phyloP scores from a whole-genome alignment of 2,797 vertebrate species.

The Astyanax mexicanus region DNA sequence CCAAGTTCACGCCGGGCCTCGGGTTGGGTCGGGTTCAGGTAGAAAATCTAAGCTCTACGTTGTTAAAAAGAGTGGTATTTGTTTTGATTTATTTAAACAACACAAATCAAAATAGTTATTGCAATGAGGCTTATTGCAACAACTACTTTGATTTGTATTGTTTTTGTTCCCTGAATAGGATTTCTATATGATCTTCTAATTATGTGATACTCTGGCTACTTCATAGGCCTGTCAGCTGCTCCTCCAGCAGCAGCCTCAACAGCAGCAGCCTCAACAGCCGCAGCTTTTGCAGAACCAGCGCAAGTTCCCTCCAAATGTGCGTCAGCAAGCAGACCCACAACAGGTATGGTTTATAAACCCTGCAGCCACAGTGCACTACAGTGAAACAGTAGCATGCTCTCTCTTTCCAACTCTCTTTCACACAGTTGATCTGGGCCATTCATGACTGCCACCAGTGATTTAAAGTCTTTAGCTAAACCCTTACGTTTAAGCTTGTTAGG shows the following conservation, averaged over 20 bases:
- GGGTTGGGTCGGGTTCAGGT: too few relatives aligned
- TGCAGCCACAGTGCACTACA: not conserved
- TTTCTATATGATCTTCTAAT: not conserved
- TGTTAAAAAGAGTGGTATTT: too few relatives aligned
- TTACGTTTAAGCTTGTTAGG: too few relatives aligned
- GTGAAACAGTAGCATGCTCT: not conserved
- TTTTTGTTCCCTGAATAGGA: too few relatives aligned
- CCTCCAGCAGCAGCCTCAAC: constrained; percentile 85
- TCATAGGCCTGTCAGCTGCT: constrained; percentile 95
- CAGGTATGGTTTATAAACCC: constrained; percentile 79
- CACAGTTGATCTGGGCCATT: not conserved
- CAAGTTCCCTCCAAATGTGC: constrained; percentile 92
- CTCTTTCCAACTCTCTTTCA: not conserved
- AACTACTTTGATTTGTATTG: too few relatives aligned
- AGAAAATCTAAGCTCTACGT: too few relatives aligned
- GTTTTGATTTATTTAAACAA: too few relatives aligned
- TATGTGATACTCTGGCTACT: constrained; percentile 6
- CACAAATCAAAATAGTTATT: too few relatives aligned
- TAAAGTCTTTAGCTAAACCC: not conserved
- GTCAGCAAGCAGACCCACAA: constrained; percentile 93
- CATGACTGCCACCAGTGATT: not conserved
- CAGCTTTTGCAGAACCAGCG: constrained; percentile 96
- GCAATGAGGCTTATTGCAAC: too few relatives aligned
- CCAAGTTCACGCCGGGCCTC: too few relatives aligned
- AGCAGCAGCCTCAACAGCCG: constrained; percentile 84